Evolutionary conservation across 2,888 invertebrate genomes (phyloP), one percentile per base, ranked within the genome.

Genomic region (Mythimna impura): DNA sequence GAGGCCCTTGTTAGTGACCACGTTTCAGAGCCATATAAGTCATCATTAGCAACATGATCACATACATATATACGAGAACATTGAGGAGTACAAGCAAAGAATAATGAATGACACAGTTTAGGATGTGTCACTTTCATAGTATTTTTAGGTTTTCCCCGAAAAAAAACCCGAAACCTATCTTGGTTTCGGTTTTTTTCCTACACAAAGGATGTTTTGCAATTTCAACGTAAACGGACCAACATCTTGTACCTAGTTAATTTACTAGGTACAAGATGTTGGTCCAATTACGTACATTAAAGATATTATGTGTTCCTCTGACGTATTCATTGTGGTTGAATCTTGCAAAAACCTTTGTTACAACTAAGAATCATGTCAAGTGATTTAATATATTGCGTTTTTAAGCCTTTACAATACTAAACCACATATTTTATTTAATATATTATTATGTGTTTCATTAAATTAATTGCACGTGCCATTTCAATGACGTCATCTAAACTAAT

Each of bases 371-470:
- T 54, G 78, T 70, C 12, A 9, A 71, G 36, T 30, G 12, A n/a
- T 62, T 77, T 20, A 43, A 71, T 71, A 77, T 52, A 63, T 71
- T 58, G 12, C 25, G 36, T 47, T 63, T 76, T 70, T 66, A 36
- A 76, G 34, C 20, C 9, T 47, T 47, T 63, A 25, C 57, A 17
- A 36, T 30, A 30, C 3, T 30, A 30, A 68, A 68, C 61, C 61
- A 54, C 55, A 68, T 80, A 54, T 40, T 72, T 55, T 50, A 50
- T 72, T 55, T 50, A 50, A 54, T 73, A 43, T 66, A 57, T 30
- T 30, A 30, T 30, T 30, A 71, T 72, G 2, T 12, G 40, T 64
- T 57, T 64, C 62, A 65, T 62, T 67, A 25, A 34, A 76, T 20
- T 66, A 30, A 58, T 62, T 73, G 30, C 66, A 50, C 12, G 40